Evolutionary conservation across 2,797 vertebrate species (phyloP), one percentile per base, ranked within the genome.

Genomic region (Tiaroga cobitis): DNA sequence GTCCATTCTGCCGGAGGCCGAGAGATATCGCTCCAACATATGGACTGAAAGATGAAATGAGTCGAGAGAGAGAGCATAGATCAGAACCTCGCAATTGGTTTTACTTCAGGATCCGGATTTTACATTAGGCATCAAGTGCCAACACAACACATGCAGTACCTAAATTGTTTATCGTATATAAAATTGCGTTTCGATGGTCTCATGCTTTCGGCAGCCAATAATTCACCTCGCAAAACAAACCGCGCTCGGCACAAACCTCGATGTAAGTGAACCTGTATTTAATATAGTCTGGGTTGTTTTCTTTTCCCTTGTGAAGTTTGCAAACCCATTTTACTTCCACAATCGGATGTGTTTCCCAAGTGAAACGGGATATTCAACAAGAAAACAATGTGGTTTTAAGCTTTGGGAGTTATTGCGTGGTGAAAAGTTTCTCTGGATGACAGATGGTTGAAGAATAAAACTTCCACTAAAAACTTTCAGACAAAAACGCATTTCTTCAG

Each of bases 41-140:
- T 21, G 26, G 43, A 67, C 26, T 34, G 70, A 87, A 73, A 26
- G 65, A 81, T 69, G 65, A 81, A 81, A 69, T 79, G 77, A 29
- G 77, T 56, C 26, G 74, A 32, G 77, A 54, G 32, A 69, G 24
- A 39, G 32, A 34, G 46, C 32, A 39, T 37, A 80, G 78, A 69
- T 54, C 43, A 69, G 65, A 4, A 21, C 65, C 54, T 69, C 15
- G 3, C 65, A 15, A 69, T 70, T 72, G 24, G 67, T 49, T 80
- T 80, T 49, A 26, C 78, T 67, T 67, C 78, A 49, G 39, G 43
- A 80, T 81, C 49, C 51, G 34, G 29, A 68, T 80, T 68, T 68
- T 80, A 80, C 63, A 80, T 68, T n/a, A 29, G 11, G 24, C 43
- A 8, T 67, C 29, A 49, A 80, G 63, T 49, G 41, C 59, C 78